phyloP scores from a whole-genome alignment of 2,888 invertebrate species.

The Clivina fossor region DNA sequence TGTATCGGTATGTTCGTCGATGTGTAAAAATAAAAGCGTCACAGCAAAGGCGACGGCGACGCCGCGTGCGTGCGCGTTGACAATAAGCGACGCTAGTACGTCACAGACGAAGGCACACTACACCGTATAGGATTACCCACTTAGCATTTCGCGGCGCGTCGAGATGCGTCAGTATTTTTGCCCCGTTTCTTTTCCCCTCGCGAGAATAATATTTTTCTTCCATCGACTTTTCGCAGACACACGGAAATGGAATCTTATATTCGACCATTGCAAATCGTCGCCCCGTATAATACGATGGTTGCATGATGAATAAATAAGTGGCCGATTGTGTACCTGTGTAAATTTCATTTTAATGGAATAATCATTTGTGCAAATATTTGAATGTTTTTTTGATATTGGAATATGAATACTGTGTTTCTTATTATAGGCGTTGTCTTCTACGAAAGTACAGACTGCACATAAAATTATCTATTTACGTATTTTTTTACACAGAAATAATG shows the following conservation, averaged over 20 bases:
- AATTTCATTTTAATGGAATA: constrained; percentile 58
- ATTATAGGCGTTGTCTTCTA: constrained; percentile 19
- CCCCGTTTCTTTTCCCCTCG: constrained; percentile 6
- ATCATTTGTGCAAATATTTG: constrained; percentile 58
- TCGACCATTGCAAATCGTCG: constrained; percentile 44
- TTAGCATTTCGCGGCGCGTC: constrained; percentile 34
- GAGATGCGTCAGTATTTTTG: constrained; percentile 31
- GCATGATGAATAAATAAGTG: constrained; percentile 48
- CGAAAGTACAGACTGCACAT: too few species aligned
- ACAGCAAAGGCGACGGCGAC: too few species aligned
- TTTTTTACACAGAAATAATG: too few species aligned
- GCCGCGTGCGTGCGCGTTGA: too few species aligned
- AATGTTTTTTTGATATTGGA: constrained; percentile 56
- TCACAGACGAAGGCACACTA: constrained; percentile 1
- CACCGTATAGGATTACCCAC: constrained; percentile 34
- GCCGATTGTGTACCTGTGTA: constrained; percentile 50
- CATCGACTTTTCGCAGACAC: constrained; percentile 48
- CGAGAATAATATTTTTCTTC: constrained; percentile 52
- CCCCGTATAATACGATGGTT: constrained; percentile 39
- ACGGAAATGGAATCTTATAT: constrained; percentile 46
- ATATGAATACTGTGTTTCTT: constrained; percentile 49
- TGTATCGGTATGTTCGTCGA: constrained; percentile 6
- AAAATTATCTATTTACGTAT: too few species aligned
- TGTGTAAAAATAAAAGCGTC: constrained; percentile 14
- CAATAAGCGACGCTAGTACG: not conserved